Percentiles rank a stretch among this genome's conserved stretches.
Evolutionary conservation across 2,888 invertebrate species (phyloP).

Genomic region (Pycnomerus fuliginosus): DNA sequence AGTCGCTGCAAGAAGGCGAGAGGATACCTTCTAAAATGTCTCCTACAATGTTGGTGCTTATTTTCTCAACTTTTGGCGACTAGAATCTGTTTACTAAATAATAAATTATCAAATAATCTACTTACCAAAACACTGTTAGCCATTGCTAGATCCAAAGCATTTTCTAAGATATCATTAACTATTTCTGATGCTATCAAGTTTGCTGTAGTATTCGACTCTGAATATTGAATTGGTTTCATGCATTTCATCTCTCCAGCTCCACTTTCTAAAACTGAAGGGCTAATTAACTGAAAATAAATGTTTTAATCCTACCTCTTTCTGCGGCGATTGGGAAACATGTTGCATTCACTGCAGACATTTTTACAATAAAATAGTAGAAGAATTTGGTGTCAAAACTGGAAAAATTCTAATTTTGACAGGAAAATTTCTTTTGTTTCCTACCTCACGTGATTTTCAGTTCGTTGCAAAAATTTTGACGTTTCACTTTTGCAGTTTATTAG

Average conservation of each 20-base stretch:
- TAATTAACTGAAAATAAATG: background rate
- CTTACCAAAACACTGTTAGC: background rate
- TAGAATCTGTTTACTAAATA: slow-evolving; percentile 5
- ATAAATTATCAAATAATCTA: slow-evolving; percentile 1
- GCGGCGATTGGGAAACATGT: slow-evolving; percentile 7
- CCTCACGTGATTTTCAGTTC: slow-evolving; percentile 6
- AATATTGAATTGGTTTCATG: slow-evolving; percentile 7
- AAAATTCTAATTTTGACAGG: slow-evolving; percentile 13
- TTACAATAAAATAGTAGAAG: slow-evolving; percentile 4
- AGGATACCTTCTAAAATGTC: slow-evolving; percentile 31
- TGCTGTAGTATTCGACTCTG: slow-evolving; percentile 12
- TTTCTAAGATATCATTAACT: slow-evolving; percentile 48
- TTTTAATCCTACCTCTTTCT: slow-evolving; percentile 18
- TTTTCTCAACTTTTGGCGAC: slow-evolving; percentile 13
- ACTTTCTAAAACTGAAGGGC: slow-evolving; percentile 24
- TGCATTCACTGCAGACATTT: slow-evolving; percentile 14
- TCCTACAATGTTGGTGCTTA: slow-evolving; percentile 27
- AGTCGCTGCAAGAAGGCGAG: slow-evolving; percentile 7
- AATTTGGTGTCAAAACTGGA: slow-evolving; percentile 5
- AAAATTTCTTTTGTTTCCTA: slow-evolving; percentile 10
- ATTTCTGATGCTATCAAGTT: slow-evolving; percentile 41
- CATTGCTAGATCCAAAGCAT: slow-evolving; percentile 28
- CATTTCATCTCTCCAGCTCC: slow-evolving; percentile 27
- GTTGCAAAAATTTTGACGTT: slow-evolving; percentile 11
- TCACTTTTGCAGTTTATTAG: background rate